Evolutionary conservation across 37 sponge, comb jelly and placozoan species (phyloP), one percentile per base, ranked within the genome.

Genomic region (Tethya wilhelma): DNA sequence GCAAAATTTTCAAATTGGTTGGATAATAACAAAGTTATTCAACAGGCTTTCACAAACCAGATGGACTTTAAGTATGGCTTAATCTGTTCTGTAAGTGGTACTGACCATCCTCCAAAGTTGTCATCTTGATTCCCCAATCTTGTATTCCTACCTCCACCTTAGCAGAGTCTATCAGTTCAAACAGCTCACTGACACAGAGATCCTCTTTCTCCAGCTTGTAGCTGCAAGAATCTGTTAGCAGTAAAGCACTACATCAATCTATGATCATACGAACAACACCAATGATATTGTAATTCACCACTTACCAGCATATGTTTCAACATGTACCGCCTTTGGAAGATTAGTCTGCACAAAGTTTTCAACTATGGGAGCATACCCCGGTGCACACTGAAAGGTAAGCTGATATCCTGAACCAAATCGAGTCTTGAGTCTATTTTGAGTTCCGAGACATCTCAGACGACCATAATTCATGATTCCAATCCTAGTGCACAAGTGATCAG

Each of bases 61-160:
- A 72, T 17, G 26, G 40, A 69, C 33, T 19, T 14, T 49, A 19
- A 9, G 53, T 49, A 81, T 76, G 33, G 38, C 43, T 33, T 7
- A n/a, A n/a, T n/a, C n/a, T n/a, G n/a, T n/a, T n/a, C n/a, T n/a
- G n/a, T n/a, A n/a, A n/a, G n/a, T n/a, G n/a, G n/a, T n/a, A n/a
- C 87, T 81, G 31, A 92, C 93, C 93, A 84, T 92, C 93, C 37
- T 92, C 93, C 70, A 92, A 57, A 58, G 93, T 92, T 38, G 89
- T 87, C 93, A 82, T 87, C 76, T 92, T 92, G 22, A 92, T 68
- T 1, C 93, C 93, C 93, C 93, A 92, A 78, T 92, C 93, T 71
- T 80, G 72, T 29, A 92, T 92, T 2, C 89, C 89, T 3, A 84
- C 49, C 31, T 70, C 59, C 26, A 14, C n/a, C 59, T 58, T 58